phyloP scores from a whole-genome alignment of 1,140 invertebrate genomes.

The Drosophila bocki region DNA sequence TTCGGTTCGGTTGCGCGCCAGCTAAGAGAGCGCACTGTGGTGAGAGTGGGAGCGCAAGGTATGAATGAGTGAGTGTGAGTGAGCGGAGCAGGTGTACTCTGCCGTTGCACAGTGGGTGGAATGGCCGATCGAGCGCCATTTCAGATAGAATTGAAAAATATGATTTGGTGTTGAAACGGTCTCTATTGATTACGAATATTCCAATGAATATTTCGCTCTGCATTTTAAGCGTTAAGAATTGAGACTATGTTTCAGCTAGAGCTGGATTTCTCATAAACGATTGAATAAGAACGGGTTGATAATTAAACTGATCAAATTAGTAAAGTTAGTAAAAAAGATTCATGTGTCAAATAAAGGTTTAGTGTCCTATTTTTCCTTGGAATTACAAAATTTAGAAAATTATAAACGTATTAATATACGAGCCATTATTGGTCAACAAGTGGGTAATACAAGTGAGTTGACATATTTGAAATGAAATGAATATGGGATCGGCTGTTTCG shows the following conservation, averaged over 20 bases:
- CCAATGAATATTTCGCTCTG: background rate
- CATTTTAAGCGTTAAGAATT: background rate
- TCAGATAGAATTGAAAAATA: background rate
- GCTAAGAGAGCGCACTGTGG: slow-evolving; percentile 12
- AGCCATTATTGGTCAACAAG: too few relatives aligned
- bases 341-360: too few relatives aligned
- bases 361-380: too few relatives aligned
- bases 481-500: background rate
- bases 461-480: too few relatives aligned
- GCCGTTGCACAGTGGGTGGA: slow-evolving; percentile 4
- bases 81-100: slow-evolving; percentile 34
- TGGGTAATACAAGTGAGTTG: too few relatives aligned
- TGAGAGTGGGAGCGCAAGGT: slow-evolving; percentile 11
- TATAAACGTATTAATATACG: too few relatives aligned
- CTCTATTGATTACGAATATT: too few relatives aligned
- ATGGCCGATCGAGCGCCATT: background rate
- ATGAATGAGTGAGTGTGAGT: slow-evolving; percentile 19
- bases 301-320: background rate
- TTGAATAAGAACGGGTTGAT: background rate
- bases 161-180: too few relatives aligned
- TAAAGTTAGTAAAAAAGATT: too few relatives aligned
- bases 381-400: too few relatives aligned
- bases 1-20: slow-evolving; percentile 32
- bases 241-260: background rate
- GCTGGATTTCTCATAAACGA: too few relatives aligned